These are phyloP conservation scores for Alentia gelatinosa DNA, from an alignment of 2,888 invertebrate species.

Conservation along the genomic window DNA sequence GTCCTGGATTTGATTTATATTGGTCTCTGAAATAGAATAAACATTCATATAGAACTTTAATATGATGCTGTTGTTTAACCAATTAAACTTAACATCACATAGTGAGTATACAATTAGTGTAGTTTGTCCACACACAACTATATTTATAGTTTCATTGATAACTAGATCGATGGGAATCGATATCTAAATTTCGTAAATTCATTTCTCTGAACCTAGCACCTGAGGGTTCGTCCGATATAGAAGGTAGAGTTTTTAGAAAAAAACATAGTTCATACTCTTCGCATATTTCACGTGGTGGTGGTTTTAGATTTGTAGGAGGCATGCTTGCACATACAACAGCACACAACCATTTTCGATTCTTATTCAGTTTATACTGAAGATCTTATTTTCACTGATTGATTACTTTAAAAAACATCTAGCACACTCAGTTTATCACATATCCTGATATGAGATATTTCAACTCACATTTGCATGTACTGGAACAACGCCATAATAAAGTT, in stretches of 20 bases:
- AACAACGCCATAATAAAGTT: too few relatives aligned
- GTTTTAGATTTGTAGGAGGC: not conserved
- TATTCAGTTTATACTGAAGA: not conserved
- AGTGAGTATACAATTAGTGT: not conserved
- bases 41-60: not conserved
- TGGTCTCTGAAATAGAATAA: not conserved
- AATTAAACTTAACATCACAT: not conserved
- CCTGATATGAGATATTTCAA: not conserved
- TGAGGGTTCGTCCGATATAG: not conserved
- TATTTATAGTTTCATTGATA: too few relatives aligned
- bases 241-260: not conserved
- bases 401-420: not conserved
- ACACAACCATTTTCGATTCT: too few relatives aligned
- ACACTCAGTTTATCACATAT: not conserved
- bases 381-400: not conserved
- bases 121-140: too few relatives aligned
- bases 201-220: not conserved
- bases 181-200: not conserved
- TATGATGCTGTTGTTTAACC: not conserved
- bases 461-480: not conserved
- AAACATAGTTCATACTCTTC: not conserved
- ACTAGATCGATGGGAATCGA: too few relatives aligned
- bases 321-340: too few relatives aligned
- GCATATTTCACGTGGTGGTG: not conserved
- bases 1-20: not conserved